Base-by-base conservation (phyloP, 1,140 invertebrate genomes). In the Scaptomyza hsui region DNA sequence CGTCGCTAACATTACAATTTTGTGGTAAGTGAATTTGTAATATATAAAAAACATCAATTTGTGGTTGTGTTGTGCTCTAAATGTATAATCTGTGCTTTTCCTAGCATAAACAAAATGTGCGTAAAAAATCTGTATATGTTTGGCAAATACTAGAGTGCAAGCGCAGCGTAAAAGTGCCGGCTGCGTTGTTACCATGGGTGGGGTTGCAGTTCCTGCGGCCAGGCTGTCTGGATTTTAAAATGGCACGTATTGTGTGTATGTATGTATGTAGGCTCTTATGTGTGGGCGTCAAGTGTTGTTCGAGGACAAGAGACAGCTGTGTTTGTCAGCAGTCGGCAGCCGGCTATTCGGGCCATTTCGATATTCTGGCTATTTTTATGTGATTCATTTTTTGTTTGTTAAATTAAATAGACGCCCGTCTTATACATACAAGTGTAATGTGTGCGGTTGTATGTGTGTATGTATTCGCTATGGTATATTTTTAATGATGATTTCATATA, bases 331-430 rank as follows among this genome's bases (percentile, higher is more conserved):
- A 24, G 51, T 65, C 44, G 35, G 47, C 60, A 68, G 45, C 56
- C 32, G 59, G 42, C 61, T 51, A 60, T 59, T 4, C 55, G 32
- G 51, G 37, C 65, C 42, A 57, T 62, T 78, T 71, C 49, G 37
- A 78, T 63, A 70, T 72, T 65, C 62, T 69, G 65, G 69, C 81
- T 86, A 86, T 86, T 86, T 86, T 88, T 81, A 68, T 88, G 70
- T 86, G 82, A 88, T 75, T 86, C 81, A 88, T 44, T 72, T 86
- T 64, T 86, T 81, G 73, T 88, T 86, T 88, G 82, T 81, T 81
- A 88, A 86, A 65, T 88, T 78, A 70, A 86, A 73, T 76, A 85
- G 77, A 41, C 37, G 44, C 53, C 39, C 41, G 49, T 32, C 45
- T 45, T 24, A 21, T 21, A 13, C 26, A 35, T 32, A 55, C 56